phyloP scores from a whole-genome alignment of 2,797 vertebrate species.

The Tragelaphus eurycerus region DNA sequence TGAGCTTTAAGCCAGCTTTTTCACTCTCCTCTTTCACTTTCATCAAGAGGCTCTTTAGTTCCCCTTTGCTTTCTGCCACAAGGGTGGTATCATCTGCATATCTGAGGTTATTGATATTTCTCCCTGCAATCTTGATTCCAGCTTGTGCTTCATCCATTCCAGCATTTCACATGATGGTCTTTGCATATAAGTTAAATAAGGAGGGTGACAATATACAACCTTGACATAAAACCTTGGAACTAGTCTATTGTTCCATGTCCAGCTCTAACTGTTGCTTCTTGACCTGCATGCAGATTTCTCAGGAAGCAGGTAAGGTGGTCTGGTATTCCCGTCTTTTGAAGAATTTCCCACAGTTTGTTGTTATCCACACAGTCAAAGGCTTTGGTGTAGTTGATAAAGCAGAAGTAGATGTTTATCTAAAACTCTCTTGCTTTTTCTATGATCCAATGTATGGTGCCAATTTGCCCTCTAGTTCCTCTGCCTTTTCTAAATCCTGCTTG shows the following conservation, averaged over 20 bases:
- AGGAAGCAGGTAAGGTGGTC: neutral
- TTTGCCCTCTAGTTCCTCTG: neutral
- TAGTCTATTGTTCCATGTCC: neutral
- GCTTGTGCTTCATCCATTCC: neutral
- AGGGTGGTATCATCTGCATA: neutral
- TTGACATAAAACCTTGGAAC: neutral
- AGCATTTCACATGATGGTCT: neutral
- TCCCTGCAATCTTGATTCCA: neutral
- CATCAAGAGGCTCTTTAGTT: neutral
- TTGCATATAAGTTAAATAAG: neutral
- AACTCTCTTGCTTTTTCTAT: neutral
- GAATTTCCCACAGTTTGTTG: neutral
- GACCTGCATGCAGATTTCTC: neutral
- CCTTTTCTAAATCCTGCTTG: neutral
- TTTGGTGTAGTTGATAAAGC: neutral
- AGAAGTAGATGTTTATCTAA: neutral
- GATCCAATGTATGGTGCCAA: neutral
- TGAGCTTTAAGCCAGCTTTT: neutral
- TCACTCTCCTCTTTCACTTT: neutral
- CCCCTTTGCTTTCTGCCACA: neutral
- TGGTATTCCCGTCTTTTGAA: neutral
- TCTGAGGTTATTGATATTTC: neutral
- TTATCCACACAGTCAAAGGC: neutral
- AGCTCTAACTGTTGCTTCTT: neutral
- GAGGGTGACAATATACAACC: neutral